Evolutionary conservation across 2,797 vertebrate species (phyloP).

Genomic region (Silurus lanzhouensis): DNA sequence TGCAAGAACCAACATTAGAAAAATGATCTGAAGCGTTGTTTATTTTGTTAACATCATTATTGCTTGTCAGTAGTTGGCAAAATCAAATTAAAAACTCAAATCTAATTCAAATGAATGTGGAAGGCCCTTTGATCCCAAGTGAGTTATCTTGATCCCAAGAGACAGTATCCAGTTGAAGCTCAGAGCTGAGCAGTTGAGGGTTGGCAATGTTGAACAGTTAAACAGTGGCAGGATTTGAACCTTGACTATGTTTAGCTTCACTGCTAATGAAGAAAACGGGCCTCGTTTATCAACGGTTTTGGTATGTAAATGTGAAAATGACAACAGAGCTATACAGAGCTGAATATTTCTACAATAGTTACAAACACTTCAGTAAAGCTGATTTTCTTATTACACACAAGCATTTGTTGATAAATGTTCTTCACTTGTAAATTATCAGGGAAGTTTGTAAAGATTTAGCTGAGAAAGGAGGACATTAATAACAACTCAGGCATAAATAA

Average conservation of each 20-base stretch:
- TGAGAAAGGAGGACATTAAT: neutral
- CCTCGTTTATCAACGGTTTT: neutral
- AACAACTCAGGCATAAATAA: neutral
- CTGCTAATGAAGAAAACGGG: neutral
- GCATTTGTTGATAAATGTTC: neutral
- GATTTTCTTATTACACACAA: no score
- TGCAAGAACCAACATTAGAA: conserved; percentile 3
- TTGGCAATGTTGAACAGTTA: neutral
- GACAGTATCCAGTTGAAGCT: neutral
- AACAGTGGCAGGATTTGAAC: neutral
- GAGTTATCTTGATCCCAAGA: conserved; percentile 13
- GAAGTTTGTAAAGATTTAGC: neutral
- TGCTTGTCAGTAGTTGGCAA: conserved; percentile 15
- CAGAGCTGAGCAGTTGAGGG: neutral
- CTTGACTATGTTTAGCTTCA: neutral
- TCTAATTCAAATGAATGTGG: conserved; percentile 10
- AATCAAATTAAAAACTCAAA: conserved; percentile 20
- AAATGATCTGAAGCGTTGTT: conserved; percentile 15
- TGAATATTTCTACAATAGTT: neutral
- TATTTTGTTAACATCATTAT: conserved; percentile 15
- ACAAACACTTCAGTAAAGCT: neutral
- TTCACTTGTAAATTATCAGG: neutral
- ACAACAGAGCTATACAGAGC: no score
- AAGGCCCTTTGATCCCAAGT: conserved; percentile 17
- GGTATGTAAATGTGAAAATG: neutral